Evolutionary conservation across 2,113 vertebrate genomes (phyloP).

Genomic region (Anarhynchus alexandrinus): DNA sequence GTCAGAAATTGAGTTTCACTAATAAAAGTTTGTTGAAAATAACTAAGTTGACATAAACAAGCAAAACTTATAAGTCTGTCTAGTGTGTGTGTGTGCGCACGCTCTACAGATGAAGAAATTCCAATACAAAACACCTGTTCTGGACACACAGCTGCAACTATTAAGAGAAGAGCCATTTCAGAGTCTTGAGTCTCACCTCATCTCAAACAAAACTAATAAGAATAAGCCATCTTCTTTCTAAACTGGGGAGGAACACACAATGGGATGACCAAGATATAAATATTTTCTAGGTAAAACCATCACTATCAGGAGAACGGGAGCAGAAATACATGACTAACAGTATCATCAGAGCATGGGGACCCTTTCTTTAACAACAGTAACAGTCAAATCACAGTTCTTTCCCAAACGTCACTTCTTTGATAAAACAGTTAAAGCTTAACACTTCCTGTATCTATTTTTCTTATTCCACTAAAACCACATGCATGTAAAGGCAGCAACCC

Average conservation of each 20-base stretch:
- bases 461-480: not conserved
- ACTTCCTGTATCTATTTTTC: not conserved
- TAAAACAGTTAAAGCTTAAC: not conserved
- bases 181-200: not conserved
- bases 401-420: not conserved
- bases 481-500: rapidly evolving
- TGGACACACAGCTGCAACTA: not conserved
- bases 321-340: not conserved
- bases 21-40: not conserved
- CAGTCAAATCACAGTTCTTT: not conserved
- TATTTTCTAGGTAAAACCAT: not conserved
- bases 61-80: not conserved
- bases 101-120: not conserved
- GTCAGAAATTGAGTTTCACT: not conserved
- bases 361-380: not conserved
- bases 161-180: rapidly evolving
- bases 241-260: not conserved
- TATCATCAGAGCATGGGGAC: rapidly evolving
- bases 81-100: no score
- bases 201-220: not conserved
- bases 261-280: not conserved
- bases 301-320: not conserved
- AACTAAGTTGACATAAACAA: not conserved
- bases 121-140: not conserved
- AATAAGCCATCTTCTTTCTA: not conserved